Evolutionary conservation across 2,888 invertebrate genomes (phyloP).

Genomic region (Ophioninae sp.): DNA sequence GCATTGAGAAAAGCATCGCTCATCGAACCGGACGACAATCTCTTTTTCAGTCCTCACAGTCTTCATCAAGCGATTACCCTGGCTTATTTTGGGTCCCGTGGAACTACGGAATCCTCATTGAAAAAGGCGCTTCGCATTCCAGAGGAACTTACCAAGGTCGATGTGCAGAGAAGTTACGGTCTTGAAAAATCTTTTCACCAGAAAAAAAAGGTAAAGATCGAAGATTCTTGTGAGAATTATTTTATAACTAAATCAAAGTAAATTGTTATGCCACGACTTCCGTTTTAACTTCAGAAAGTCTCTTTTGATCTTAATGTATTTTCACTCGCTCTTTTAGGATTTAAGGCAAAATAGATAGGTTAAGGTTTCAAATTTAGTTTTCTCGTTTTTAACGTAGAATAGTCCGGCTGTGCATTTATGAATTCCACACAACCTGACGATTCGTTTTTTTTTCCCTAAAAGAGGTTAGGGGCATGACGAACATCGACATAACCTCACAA

Average conservation of each 20-base stretch:
- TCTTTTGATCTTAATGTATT: neutral
- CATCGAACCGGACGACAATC: slow-evolving; percentile 86
- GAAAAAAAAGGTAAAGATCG: neutral
- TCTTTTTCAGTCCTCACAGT: slow-evolving; percentile 95
- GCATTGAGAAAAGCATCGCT: slow-evolving; percentile 86
- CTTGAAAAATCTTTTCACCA: slow-evolving; percentile 84
- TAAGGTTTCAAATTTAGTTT: too few species aligned
- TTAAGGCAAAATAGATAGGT: neutral
- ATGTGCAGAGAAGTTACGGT: slow-evolving; percentile 88
- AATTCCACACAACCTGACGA: too few species aligned
- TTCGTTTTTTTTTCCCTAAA: too few species aligned
- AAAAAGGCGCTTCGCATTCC: slow-evolving; percentile 85
- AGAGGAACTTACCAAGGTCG: slow-evolving; percentile 85
- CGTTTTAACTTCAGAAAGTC: neutral
- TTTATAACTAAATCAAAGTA: too few species aligned
- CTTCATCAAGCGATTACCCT: slow-evolving; percentile 90
- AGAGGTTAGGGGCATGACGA: too few species aligned
- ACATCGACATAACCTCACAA: too few species aligned
- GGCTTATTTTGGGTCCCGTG: slow-evolving; percentile 89
- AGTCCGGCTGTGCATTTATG: too few species aligned
- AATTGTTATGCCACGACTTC: neutral
- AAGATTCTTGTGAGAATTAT: neutral
- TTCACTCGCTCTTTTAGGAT: neutral
- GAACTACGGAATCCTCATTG: slow-evolving; percentile 86
- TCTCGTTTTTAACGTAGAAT: too few species aligned